Percentiles rank a stretch among this genome's conserved stretches.
Conservation (phyloP, 2,113 vertebrate species). For the Toxostoma redivivum region DNA sequence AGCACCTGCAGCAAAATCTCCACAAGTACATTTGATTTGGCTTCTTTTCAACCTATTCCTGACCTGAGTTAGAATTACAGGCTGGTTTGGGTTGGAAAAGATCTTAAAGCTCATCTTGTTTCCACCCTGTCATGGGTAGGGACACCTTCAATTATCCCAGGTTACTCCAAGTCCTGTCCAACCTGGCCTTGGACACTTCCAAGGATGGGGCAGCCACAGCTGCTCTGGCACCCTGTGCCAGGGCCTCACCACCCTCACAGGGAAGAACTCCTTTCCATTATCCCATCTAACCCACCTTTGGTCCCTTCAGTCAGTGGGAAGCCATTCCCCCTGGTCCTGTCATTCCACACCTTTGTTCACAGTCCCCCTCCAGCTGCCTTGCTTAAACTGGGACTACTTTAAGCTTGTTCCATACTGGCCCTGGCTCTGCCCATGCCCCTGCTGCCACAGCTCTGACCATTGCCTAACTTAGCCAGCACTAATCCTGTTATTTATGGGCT, state of each 20-base stretch:
- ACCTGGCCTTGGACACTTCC: fast-evolving
- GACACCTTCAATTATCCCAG: not conserved
- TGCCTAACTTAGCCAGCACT: not conserved
- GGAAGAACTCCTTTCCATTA: not conserved
- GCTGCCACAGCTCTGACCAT: not conserved
- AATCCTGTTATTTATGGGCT: not conserved
- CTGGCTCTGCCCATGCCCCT: not conserved
- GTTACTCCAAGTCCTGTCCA: fast-evolving
- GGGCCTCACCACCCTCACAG: not conserved
- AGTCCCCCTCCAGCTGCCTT: not conserved
- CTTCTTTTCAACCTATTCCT: not conserved
- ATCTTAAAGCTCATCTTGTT: not conserved
- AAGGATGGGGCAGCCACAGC: not conserved
- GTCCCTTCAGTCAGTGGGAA: not conserved
- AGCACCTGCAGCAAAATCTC: not conserved
- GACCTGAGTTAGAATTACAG: not conserved
- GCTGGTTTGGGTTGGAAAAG: not conserved
- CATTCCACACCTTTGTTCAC: not conserved
- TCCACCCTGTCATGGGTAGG: not conserved
- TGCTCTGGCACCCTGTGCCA: not conserved
- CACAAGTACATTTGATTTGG: not conserved
- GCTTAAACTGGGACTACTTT: not conserved
- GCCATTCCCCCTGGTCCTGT: not conserved
- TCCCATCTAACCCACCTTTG: not conserved
- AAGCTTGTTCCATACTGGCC: not conserved